phyloP scores from a whole-genome alignment of 2,888 invertebrate genomes.

The Hanleya hanleyi region DNA sequence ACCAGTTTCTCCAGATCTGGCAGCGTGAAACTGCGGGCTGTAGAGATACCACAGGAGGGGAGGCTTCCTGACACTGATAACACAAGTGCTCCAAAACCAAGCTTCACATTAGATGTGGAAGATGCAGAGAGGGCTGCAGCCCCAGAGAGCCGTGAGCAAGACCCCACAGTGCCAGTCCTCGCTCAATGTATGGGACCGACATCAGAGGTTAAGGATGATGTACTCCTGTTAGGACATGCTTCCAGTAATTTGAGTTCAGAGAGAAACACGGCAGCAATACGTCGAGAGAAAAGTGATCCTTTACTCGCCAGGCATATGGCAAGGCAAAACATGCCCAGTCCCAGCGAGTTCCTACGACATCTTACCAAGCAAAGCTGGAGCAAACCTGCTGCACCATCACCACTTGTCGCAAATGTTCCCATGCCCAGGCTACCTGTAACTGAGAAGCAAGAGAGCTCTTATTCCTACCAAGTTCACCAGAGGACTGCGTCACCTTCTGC shows the following conservation, averaged over 20 bases:
- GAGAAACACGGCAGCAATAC: not conserved
- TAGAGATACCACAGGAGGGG: not conserved
- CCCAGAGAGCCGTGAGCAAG: not conserved
- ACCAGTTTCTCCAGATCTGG: conserved; percentile 45
- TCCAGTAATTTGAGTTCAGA: not conserved
- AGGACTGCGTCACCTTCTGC: no score
- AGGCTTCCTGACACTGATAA: not conserved
- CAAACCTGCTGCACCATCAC: not conserved
- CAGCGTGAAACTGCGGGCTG: not conserved
- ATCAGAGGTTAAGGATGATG: not conserved
- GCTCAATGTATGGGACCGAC: no score
- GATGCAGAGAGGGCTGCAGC: not conserved
- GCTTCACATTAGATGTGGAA: not conserved
- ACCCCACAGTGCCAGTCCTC: not conserved
- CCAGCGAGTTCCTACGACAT: conserved; percentile 33
- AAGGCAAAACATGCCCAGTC: conserved; percentile 35
- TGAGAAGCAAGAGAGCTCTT: no score
- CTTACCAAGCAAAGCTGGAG: not conserved
- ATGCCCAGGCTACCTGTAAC: not conserved
- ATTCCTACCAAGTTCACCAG: no score
- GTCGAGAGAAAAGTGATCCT: conserved; percentile 35
- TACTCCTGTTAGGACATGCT: no score
- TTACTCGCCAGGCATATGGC: conserved; percentile 34
- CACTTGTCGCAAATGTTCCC: not conserved
- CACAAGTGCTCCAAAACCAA: not conserved